Conservation (phyloP, 1,140 invertebrate genomes). For the Thereuonema tuberculata region DNA sequence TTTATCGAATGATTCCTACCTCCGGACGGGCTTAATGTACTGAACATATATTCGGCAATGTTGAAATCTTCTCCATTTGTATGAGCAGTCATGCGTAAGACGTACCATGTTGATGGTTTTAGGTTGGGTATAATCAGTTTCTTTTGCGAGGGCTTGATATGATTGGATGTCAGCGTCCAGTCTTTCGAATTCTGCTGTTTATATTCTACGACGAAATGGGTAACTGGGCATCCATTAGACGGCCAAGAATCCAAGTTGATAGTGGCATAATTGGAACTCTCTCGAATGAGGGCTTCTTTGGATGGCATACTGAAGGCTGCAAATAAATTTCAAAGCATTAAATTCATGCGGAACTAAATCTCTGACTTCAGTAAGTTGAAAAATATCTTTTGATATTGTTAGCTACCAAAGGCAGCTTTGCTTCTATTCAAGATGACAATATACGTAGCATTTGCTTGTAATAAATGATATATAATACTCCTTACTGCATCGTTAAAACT, state of each 20-base stretch:
- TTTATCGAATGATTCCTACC: too few relatives aligned
- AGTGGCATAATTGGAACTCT: conserved; percentile 45
- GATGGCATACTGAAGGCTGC: not conserved
- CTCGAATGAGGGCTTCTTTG: not conserved
- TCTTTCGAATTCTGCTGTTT: conserved; percentile 61
- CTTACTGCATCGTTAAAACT: not conserved
- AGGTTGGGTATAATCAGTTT: conserved; percentile 82
- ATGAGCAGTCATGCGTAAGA: conserved; percentile 75
- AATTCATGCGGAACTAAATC: not conserved
- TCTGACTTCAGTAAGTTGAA: not conserved
- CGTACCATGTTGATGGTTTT: conserved; percentile 84
- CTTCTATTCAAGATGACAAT: not conserved
- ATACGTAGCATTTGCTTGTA: not conserved
- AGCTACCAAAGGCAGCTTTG: not conserved
- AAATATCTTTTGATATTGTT: not conserved
- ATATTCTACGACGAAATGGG: conserved; percentile 88
- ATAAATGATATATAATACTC: not conserved
- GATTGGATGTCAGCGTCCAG: conserved; percentile 87
- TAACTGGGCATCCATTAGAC: conserved; percentile 87
- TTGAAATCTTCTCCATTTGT: conserved; percentile 83
- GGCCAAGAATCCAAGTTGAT: conserved; percentile 84
- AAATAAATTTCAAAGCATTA: not conserved
- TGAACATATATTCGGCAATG: conserved; percentile 85
- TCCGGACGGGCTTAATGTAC: conserved; percentile 83
- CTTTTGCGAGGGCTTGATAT: conserved; percentile 64